Evolutionary conservation across 2,888 invertebrate species (phyloP), one percentile per base, ranked within the genome.

Genomic region (Phoronis australis): DNA sequence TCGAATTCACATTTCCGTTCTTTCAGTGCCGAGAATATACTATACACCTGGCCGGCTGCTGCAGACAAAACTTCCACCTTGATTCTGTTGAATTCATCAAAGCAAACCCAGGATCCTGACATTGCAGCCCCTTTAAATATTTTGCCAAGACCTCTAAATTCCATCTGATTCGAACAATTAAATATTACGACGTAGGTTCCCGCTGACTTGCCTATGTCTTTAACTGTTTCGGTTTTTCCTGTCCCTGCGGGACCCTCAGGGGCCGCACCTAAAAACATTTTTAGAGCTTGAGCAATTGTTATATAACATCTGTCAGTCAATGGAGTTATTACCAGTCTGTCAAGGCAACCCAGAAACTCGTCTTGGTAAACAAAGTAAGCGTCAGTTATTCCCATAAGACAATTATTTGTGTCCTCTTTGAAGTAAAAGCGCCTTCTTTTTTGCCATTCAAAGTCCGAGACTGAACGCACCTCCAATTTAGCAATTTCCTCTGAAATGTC

Each of bases 121-220:
- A 90, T 90, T 0, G 90, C 90, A 47, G 92, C 39, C 39, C 57
- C 91, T 81, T 84, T 77, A 60, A 75, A 80, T 53, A 77, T 79
- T 55, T 83, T 76, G 1, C 83, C 83, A n/a, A 83, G 73, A 67
- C 87, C 91, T 76, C 90, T 82, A 66, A 90, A 92, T 74, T 92
- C 92, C 91, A 92, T 91, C 78, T 92, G 91, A 80, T 92, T 91
- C 0, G 91, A 92, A 68, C 91, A 92, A 77, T 92, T 92, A 75
- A 91, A 91, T 1, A 92, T 91, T 5, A 92, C 90, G 38, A 90
- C 90, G 54, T 90, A 85, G 78, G 92, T 92, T 20, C 91, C 92
- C 0, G 92, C 80, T 0, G 90, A 86, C 62, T 90, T 83, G 0
- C 86, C 92, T 91, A 92, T 92, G 68, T 92, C 92, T 74, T 92